Percentiles rank a stretch among this genome's conserved stretches.
phyloP scores from a whole-genome alignment of 1,140 invertebrate genomes.

The Anoplophora glabripennis region DNA sequence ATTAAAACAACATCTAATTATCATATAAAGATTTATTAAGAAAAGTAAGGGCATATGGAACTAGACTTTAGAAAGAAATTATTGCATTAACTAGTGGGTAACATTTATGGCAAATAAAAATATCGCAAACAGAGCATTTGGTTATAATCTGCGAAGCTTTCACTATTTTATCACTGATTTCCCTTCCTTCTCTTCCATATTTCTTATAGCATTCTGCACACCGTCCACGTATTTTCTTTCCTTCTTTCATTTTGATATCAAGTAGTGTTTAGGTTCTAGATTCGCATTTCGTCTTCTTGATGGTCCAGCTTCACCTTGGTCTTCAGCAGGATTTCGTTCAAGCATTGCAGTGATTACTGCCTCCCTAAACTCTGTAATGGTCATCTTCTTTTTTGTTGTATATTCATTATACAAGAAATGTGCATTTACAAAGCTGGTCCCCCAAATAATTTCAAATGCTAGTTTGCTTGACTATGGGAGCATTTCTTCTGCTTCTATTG shows the following conservation, averaged over 20 bases:
- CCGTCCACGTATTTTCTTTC: not conserved
- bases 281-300: not conserved
- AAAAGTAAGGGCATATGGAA: no score
- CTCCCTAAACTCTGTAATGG: conserved; percentile 9
- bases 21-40: no score
- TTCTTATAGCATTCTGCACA: not conserved
- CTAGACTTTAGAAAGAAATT: no score
- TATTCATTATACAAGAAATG: conserved; percentile 8
- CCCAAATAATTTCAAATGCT: conserved; percentile 6
- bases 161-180: no score
- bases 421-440: conserved; percentile 7
- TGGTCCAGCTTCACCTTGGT: conserved; percentile 4
- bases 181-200: not conserved
- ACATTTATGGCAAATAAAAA: not conserved
- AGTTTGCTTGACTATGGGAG: conserved; percentile 5
- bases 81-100: not conserved
- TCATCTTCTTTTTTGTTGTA: conserved; percentile 10
- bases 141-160: no score
- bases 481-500: conserved; percentile 45
- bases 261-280: not conserved
- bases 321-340: not conserved
- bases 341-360: conserved; percentile 1
- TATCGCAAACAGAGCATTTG: not conserved
- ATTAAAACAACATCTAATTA: no score
- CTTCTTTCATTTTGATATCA: conserved; percentile 5